phyloP scores from a whole-genome alignment of 2,797 vertebrate species.

The Rhyacichthys aspro region DNA sequence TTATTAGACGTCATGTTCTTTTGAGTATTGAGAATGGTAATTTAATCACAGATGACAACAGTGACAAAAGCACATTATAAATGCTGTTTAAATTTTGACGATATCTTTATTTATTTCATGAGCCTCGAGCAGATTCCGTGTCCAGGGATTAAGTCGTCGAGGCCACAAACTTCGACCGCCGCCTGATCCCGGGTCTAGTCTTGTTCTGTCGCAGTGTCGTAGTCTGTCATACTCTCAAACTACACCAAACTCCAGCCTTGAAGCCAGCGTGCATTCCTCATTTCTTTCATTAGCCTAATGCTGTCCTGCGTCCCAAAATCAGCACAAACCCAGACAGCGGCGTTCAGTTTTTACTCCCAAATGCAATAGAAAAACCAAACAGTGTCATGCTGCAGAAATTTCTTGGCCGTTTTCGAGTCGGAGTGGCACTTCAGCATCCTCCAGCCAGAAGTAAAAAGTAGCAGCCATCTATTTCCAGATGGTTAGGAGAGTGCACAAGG shows the following conservation, averaged over 20 bases:
- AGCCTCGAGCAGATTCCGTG: no score
- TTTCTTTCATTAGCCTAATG: not conserved
- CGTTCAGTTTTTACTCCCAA: conserved; percentile 23
- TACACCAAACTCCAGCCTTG: no score
- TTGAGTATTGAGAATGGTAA: not conserved
- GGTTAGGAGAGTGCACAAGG: conserved; percentile 55
- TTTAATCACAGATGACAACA: not conserved
- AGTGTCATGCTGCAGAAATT: conserved; percentile 29
- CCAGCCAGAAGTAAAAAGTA: conserved; percentile 48
- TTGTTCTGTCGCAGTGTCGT: no score
- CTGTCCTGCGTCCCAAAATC: not conserved
- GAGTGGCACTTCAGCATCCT: conserved; percentile 46
- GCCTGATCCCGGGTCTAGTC: no score
- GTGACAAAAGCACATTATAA: no score
- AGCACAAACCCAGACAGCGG: conserved; percentile 2
- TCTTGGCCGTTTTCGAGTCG: conserved; percentile 47
- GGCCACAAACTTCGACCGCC: no score
- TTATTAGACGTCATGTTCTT: not conserved
- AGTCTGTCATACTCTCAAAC: no score
- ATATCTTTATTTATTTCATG: no score
- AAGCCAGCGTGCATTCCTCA: no score
- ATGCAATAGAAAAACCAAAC: conserved; percentile 27
- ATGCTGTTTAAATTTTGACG: no score
- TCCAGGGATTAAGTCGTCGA: no score
- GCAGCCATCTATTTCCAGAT: conserved; percentile 57